Base-by-base conservation (phyloP, 2,797 vertebrate species). In the Myotis pilosus region DNA sequence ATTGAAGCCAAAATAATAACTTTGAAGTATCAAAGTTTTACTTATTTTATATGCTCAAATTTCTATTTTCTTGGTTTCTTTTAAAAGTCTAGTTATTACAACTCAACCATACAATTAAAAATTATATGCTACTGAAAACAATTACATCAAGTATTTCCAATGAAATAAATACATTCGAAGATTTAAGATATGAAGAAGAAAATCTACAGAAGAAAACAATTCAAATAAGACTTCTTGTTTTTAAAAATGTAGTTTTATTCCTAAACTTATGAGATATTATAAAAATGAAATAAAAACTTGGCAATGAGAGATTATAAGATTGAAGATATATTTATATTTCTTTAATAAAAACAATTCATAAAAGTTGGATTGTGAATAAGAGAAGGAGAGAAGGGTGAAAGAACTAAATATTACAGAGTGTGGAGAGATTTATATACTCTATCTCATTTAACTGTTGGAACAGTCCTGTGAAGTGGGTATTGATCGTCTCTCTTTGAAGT, bases 341-440 rank as follows among this genome's bases (percentile, higher is more conserved):
- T 55, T 87, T 38, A 81, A 72, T 72, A 82, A 94, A 94, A 89
- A 75, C 57, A 85, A 69, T 60, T 83, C n/a, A 92, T 80, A 80
- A 33, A 64, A 76, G n/a, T 89, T 88, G 51, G 8, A 60, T 60
- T 76, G 28, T 88, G 64, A 74, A 38, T 84, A 57, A 44, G 19
- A 93, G 8, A 76, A 80, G 41, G 9, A 71, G 5, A 89, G 85
- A 85, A 55, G 19, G 41, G 10, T 5, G 23, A 57, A 88, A 41
- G 1, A 60, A 64, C 36, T 79, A 92, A 75, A 78, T 25, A 20
- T 89, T 64, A 44, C 8, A 30, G 51, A 55, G 5, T n/a, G 0
- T 25, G 74, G 75, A 41, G 15, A 82, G 38, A 57, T 53, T 72
- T 79, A 78, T 28, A 38, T 69, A 8, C 17, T 84, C 47, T 76